Conservation (phyloP, 2,888 invertebrate genomes). For the Cheilosia vernalis region DNA sequence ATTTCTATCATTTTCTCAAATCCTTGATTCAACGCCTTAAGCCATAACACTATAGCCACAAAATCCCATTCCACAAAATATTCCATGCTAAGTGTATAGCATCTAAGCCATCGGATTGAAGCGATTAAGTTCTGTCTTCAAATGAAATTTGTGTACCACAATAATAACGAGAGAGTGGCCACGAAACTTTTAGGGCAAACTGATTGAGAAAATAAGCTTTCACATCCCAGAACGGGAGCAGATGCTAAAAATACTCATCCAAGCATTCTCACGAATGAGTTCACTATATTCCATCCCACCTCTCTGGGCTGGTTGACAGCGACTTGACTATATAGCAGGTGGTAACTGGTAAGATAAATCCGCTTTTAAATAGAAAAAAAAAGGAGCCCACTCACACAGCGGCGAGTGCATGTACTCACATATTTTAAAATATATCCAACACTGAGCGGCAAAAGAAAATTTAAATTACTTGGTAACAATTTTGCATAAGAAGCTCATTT, state of each 20-base stretch:
- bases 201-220: conserved; percentile 37
- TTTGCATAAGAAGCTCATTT: conserved; percentile 55
- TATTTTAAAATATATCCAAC: background rate
- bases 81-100: background rate
- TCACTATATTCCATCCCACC: background rate
- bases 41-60: background rate
- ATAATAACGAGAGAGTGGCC: background rate
- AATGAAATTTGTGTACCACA: conserved; percentile 3
- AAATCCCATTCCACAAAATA: background rate
- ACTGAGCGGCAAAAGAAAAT: conserved; percentile 19
- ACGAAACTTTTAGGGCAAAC: conserved; percentile 31
- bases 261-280: conserved; percentile 17
- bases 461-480: conserved; percentile 62
- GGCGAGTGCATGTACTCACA: background rate
- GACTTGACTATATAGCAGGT: conserved; percentile 30
- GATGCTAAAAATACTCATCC: conserved; percentile 38
- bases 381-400: background rate
- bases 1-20: background rate
- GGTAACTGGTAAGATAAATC: conserved; percentile 52
- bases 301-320: background rate
- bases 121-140: conserved; percentile 30
- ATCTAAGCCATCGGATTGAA: conserved; percentile 16
- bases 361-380: conserved; percentile 27
- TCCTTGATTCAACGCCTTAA: background rate
- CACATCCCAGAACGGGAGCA: conserved; percentile 29